A percentile compares a stretch with the other conserved stretches of the same genome.
phyloP scores from a whole-genome alignment of 1,140 invertebrate genomes.

The Cherax destructor region DNA sequence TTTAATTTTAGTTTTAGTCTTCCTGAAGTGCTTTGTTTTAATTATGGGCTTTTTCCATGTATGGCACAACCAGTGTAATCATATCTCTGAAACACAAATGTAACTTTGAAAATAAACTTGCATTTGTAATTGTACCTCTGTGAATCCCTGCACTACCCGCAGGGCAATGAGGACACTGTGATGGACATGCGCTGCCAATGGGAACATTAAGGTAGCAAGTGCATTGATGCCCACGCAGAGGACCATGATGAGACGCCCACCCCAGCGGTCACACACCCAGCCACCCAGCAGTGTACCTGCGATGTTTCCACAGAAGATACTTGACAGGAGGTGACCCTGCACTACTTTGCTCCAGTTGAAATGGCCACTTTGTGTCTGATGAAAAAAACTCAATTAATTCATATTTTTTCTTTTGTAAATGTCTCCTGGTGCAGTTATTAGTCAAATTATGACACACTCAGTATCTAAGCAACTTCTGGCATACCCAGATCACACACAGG shows the following conservation, averaged over 20 bases:
- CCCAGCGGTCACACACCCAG: slow-evolving; percentile 22
- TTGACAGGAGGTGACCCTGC: slow-evolving; percentile 26
- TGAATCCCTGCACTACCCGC: slow-evolving; percentile 25
- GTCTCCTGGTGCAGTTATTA: no score
- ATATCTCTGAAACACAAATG: no score
- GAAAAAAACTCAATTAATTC: not conserved
- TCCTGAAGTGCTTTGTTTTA: no score
- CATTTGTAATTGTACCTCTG: slow-evolving; percentile 8
- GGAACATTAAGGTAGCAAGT: slow-evolving; percentile 8
- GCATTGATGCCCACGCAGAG: slow-evolving; percentile 5
- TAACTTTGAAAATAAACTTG: no score
- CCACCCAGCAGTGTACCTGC: slow-evolving; percentile 13
- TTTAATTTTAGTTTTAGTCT: no score
- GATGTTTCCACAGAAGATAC: slow-evolving; percentile 38
- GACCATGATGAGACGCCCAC: slow-evolving; percentile 35
- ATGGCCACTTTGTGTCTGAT: not conserved
- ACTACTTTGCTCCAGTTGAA: slow-evolving; percentile 43
- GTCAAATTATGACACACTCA: no score
- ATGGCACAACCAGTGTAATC: no score
- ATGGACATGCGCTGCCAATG: slow-evolving; percentile 2
- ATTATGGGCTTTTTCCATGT: no score
- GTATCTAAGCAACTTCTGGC: no score
- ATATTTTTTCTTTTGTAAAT: no score
- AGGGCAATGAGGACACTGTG: slow-evolving; percentile 17
- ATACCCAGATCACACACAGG: no score